Evolutionary conservation across 2,113 vertebrate genomes (phyloP).

Genomic region (Bambusicola thoracicus): DNA sequence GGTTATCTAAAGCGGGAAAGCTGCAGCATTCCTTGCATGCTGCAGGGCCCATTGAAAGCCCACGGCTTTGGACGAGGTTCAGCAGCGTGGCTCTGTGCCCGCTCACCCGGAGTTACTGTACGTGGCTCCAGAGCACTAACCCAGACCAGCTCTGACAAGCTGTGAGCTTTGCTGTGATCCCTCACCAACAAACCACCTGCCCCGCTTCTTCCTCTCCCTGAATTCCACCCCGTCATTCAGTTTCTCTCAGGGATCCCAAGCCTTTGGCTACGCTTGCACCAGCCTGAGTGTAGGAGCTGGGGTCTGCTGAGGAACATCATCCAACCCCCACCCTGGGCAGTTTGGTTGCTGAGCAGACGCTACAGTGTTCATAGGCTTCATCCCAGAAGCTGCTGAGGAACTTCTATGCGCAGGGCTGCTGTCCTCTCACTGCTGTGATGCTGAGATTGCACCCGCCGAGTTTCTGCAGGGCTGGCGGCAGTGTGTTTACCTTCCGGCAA

Average conservation of each 20-base stretch:
- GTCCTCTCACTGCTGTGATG: background rate
- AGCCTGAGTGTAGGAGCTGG: fast-evolving
- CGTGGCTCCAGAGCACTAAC: fast-evolving
- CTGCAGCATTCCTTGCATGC: background rate
- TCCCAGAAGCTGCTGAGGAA: background rate
- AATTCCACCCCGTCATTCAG: fast-evolving
- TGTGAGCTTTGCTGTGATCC: background rate
- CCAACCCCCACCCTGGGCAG: background rate
- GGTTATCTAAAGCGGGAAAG: background rate
- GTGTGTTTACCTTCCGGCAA: background rate
- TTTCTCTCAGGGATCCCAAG: background rate
- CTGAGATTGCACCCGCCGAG: background rate
- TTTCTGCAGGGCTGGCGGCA: background rate
- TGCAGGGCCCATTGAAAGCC: background rate
- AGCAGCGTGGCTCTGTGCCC: fast-evolving
- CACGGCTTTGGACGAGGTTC: fast-evolving
- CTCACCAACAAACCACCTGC: background rate
- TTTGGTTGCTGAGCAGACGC: background rate
- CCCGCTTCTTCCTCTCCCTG: fast-evolving
- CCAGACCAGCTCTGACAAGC: background rate
- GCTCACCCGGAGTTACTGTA: fast-evolving
- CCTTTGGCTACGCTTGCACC: background rate
- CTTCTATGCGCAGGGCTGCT: background rate
- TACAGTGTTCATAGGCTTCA: fast-evolving
- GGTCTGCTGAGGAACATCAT: background rate